Evolutionary conservation across 2,888 invertebrate species (phyloP).

Genomic region (Steinernema carpocapsae): DNA sequence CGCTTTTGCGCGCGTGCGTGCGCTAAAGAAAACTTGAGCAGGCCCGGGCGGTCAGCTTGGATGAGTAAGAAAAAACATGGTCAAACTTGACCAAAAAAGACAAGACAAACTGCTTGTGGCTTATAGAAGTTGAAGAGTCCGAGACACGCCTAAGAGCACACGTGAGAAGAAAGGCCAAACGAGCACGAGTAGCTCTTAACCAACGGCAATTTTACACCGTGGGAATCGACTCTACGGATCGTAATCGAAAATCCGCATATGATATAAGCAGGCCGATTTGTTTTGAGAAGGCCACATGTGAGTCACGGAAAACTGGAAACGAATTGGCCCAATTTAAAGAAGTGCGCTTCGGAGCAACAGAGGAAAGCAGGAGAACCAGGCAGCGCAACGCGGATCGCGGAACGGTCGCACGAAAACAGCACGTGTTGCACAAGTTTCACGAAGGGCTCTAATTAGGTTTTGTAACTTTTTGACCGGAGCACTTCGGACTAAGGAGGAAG

Average conservation of each 20-base stretch:
- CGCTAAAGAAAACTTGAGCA: too few species aligned
- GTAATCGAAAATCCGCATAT: slow-evolving; percentile 20
- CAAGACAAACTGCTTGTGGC: too few species aligned
- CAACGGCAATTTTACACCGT: slow-evolving; percentile 12
- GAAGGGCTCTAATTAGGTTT: neutral
- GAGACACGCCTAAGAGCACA: too few species aligned
- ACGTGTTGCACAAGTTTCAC: neutral
- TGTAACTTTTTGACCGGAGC: neutral
- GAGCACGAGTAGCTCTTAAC: neutral
- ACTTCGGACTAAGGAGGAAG: too few species aligned
- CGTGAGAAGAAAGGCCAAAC: neutral
- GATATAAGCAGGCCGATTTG: slow-evolving; percentile 2
- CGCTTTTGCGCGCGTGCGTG: slow-evolving; percentile 9
- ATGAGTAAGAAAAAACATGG: too few species aligned
- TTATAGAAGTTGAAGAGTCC: too few species aligned
- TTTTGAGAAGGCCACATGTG: neutral
- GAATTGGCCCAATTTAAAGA: slow-evolving; percentile 27
- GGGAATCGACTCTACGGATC: slow-evolving; percentile 17
- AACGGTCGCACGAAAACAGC: neutral
- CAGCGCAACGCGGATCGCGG: neutral
- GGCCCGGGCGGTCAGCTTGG: too few species aligned
- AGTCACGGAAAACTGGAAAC: neutral
- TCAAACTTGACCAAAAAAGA: too few species aligned
- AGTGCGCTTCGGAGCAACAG: neutral
- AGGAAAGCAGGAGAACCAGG: neutral